Base-by-base conservation (phyloP, 2,888 invertebrate genomes). In the Nomada goodeniana region DNA sequence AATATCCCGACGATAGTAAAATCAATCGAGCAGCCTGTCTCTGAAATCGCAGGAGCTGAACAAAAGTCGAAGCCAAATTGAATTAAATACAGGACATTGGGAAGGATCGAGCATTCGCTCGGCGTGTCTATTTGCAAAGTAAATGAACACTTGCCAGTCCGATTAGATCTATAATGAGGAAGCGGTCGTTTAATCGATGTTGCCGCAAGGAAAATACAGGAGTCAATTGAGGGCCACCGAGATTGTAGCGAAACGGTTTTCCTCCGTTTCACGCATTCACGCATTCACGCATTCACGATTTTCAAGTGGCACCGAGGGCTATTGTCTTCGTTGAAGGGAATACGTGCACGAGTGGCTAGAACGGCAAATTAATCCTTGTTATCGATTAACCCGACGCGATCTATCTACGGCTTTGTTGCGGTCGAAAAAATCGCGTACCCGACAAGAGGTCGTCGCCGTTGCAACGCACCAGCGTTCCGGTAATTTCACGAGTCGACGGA, bases 321-420 rank as follows among this genome's bases (percentile, higher is more conserved):
- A 57, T 76, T 50, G 64, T 64, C 50, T 55, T 57, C 26, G 57
- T 23, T 0, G 23, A 13, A 36, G 47, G 53, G 20, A 71, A 36
- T 50, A 10, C 26, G n/a, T 4, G 42, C 13, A 18, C 60, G 57
- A 42, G n/a, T 50, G 13, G 15, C 68, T 63, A 47, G 26, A 15
- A 29, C 29, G 67, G 59, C 55, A 65, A 76, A 78, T 52, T 74
- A 84, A 78, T 80, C 13, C 63, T 60, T 50, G n/a, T 73, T 76
- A 78, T 80, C 65, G 70, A 85, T 85, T 77, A 77, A 85, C 70
- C 47, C 42, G 26, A 59, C 15, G 47, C 61, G 63, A 75, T 85
- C 68, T 42, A 47, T 36, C 42, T 52, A 13, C 44, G 20, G 69
- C 59, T 76, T 42, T 76, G 52, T 61, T 60, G 68, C 60, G 13